These are phyloP conservation scores for Scyliorhinus canicula DNA, from an alignment of 2,797 vertebrate genomes.

Conservation along the genomic window DNA sequence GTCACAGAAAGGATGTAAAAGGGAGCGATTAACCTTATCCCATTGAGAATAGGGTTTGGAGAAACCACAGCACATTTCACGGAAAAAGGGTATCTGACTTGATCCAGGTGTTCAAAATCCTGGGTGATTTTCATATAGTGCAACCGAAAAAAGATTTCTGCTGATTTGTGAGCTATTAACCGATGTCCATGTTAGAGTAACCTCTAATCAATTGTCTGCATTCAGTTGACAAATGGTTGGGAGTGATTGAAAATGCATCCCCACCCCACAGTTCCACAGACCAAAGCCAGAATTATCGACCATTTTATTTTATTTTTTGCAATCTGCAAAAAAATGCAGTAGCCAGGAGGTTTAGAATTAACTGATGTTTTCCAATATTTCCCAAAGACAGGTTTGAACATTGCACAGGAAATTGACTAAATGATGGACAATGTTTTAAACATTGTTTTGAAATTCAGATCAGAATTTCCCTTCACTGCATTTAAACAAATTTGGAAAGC, in stretches of 20 bases:
- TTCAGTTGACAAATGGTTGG: neutral
- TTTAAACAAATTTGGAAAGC: conserved; percentile 10
- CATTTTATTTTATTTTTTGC: neutral
- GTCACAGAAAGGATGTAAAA: neutral
- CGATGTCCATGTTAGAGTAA: neutral
- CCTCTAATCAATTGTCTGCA: neutral
- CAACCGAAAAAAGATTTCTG: neutral
- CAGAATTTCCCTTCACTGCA: neutral
- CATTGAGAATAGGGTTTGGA: too few species aligned
- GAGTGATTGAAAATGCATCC: neutral
- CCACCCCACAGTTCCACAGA: neutral
- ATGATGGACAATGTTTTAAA: neutral
- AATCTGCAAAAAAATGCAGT: neutral
- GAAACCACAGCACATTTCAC: neutral
- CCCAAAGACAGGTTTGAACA: neutral
- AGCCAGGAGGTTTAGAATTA: neutral
- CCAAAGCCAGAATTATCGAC: neutral
- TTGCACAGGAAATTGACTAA: neutral
- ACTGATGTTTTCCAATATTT: neutral
- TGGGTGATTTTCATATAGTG: neutral
- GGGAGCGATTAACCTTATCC: neutral
- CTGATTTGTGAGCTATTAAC: neutral
- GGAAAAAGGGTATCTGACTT: neutral
- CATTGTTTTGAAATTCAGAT: neutral
- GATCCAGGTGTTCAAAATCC: neutral